phyloP scores from a whole-genome alignment of 2,113 vertebrate genomes.

The Rhinichthys klamathensis region DNA sequence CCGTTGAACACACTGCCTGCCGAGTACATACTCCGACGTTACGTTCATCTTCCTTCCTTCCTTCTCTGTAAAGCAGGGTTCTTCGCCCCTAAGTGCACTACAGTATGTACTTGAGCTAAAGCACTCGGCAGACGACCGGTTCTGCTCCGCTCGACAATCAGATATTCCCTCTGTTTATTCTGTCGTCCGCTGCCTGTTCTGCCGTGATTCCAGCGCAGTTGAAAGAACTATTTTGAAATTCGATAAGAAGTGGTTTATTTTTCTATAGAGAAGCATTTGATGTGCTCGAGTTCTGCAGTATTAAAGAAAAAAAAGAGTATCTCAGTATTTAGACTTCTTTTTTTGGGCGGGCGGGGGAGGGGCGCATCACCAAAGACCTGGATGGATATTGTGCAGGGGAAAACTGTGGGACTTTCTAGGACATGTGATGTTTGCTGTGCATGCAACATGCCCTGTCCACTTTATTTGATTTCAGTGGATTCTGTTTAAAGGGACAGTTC shows the following conservation, averaged over 20 bases:
- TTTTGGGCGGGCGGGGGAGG: background rate
- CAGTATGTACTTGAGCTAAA: conserved; percentile 22
- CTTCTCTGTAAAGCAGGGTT: conserved; percentile 4
- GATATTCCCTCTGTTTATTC: background rate
- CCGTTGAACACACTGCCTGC: conserved; percentile 40
- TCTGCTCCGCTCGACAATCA: conserved; percentile 55
- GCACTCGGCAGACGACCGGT: conserved; percentile 27
- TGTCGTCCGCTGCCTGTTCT: background rate
- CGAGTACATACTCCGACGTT: conserved; percentile 12
- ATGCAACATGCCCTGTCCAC: conserved; percentile 39
- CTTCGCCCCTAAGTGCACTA: background rate
- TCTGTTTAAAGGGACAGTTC: background rate
- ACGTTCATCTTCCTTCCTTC: background rate
- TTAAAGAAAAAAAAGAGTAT: background rate
- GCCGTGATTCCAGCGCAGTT: background rate
- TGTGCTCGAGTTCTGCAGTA: conserved; percentile 7
- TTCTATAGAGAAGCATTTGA: conserved; percentile 45
- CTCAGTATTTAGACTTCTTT: background rate
- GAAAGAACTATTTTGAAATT: conserved; percentile 33
- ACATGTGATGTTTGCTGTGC: conserved; percentile 42
- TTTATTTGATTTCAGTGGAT: background rate
- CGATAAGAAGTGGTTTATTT: conserved; percentile 49
- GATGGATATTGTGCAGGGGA: background rate
- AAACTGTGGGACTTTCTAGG: conserved; percentile 14
- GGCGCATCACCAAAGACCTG: conserved; percentile 2